Conservation (phyloP, 1,140 invertebrate species). For the Papilio machaon region DNA sequence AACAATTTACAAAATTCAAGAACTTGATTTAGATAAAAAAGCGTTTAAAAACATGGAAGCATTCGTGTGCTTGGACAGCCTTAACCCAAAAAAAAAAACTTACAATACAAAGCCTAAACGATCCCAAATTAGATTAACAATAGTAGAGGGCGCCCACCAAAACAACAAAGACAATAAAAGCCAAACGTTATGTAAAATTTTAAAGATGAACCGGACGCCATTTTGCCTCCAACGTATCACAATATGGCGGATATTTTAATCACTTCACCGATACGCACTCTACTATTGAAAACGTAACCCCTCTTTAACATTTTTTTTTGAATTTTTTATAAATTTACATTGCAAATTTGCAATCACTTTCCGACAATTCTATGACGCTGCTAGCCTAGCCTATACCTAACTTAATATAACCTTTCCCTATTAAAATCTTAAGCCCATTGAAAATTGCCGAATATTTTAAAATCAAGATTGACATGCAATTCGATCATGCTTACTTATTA, state of each 20-base stretch:
- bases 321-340: conserved; percentile 27
- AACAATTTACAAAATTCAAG: conserved; percentile 71
- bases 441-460: conserved; percentile 34
- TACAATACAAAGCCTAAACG: conserved; percentile 58
- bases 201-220: neutral
- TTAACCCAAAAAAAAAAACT: conserved; percentile 55
- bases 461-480: neutral
- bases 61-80: conserved; percentile 67
- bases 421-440: conserved; percentile 38
- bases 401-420: conserved; percentile 47
- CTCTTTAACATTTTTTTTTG: conserved; percentile 31
- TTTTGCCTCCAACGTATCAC: neutral
- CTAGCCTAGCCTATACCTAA: conserved; percentile 54
- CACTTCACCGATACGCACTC: conserved; percentile 3
- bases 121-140: conserved; percentile 48
- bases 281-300: conserved; percentile 27
- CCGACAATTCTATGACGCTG: conserved; percentile 61
- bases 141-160: conserved; percentile 20
- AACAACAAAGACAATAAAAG: neutral
- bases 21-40: conserved; percentile 60
- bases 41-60: conserved; percentile 69
- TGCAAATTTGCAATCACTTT: conserved; percentile 39
- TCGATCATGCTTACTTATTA: neutral
- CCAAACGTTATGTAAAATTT: neutral
- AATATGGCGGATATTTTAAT: conserved; percentile 2